Evolutionary conservation across 2,888 invertebrate genomes (phyloP).

Genomic region (Diachrysia chrysitis): DNA sequence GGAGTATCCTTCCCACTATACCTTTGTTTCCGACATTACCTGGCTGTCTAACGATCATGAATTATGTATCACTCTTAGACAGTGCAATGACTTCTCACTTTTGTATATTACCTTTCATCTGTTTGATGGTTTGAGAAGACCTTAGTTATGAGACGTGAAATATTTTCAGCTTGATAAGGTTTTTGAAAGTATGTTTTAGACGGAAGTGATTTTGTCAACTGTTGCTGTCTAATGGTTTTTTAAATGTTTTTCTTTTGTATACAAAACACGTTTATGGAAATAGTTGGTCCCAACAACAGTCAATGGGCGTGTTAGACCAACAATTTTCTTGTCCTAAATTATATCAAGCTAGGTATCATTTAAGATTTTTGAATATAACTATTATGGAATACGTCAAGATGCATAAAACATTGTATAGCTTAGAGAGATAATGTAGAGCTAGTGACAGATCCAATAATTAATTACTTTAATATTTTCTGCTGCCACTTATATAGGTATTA

Average conservation of each 20-base stretch:
- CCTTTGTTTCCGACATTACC: conserved; percentile 48
- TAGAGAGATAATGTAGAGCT: conserved; percentile 18
- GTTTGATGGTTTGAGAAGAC: conserved; percentile 36
- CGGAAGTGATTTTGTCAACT: too few relatives aligned
- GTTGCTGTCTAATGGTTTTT: not conserved
- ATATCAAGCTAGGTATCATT: too few relatives aligned
- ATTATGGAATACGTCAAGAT: conserved; percentile 8
- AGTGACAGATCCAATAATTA: conserved; percentile 27
- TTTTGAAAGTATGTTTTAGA: not conserved
- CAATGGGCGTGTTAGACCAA: too few relatives aligned
- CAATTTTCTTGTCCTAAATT: too few relatives aligned
- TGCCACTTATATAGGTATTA: too few relatives aligned
- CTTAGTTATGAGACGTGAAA: not conserved
- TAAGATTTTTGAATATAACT: not conserved
- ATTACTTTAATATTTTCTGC: conserved; percentile 6
- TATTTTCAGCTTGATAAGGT: not conserved
- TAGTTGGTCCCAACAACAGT: too few relatives aligned
- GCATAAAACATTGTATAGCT: conserved; percentile 22
- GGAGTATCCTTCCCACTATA: not conserved
- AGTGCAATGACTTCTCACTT: conserved; percentile 50
- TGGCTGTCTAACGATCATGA: conserved; percentile 51
- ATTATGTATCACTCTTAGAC: conserved; percentile 51
- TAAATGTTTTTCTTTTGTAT: too few relatives aligned
- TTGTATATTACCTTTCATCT: conserved; percentile 53
- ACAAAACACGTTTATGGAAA: too few relatives aligned